Base-by-base conservation (phyloP, 2,888 invertebrate species). In the Drosophila percnosoma region DNA sequence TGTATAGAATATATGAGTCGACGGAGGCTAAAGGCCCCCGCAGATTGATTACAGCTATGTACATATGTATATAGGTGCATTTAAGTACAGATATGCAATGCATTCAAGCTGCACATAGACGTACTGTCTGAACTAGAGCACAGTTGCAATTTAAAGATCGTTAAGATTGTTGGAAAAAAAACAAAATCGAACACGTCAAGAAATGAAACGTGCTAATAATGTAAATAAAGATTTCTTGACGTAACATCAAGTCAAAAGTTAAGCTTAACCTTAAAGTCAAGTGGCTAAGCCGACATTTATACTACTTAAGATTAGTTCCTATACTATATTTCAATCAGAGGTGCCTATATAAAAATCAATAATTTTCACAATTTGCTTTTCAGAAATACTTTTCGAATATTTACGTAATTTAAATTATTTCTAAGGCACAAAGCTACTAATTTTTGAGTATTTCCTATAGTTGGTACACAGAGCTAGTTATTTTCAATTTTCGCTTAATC, bases 61-160 rank as follows among this genome's bases (percentile, higher is more conserved):
- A 49, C 7, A 15, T 40, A 55, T 38, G 11, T 21, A 29, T 40
- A 10, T 27, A n/a, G 2, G 15, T 55, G 4, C 38, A 29, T 33
- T 40, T 58, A 40, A 31, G 21, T 21, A 33, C 42, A 51, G 48
- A 61, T 63, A 15, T 18, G 45, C 59, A 57, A 31, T 66, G 62
- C 31, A 38, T 62, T 71, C 42, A 38, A 49, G 27, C 54, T 62
- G 34, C n/a, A 61, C 33, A 67, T 60, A 73, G 75, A 80, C 82
- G 70, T 73, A 52, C 65, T 71, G 73, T 81, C 75, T 75, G n/a
- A 82, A 82, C 55, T 79, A 66, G 71, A 76, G 52, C 80, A 60
- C 73, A 68, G 49, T 72, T 68, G 67, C 71, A 64, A 45, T 67
- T 54, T 11, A 59, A 64, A 76, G 80, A 81, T 78, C 73, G 68